Base-by-base conservation (phyloP, 2,113 vertebrate species). In the Elephas maximus region DNA sequence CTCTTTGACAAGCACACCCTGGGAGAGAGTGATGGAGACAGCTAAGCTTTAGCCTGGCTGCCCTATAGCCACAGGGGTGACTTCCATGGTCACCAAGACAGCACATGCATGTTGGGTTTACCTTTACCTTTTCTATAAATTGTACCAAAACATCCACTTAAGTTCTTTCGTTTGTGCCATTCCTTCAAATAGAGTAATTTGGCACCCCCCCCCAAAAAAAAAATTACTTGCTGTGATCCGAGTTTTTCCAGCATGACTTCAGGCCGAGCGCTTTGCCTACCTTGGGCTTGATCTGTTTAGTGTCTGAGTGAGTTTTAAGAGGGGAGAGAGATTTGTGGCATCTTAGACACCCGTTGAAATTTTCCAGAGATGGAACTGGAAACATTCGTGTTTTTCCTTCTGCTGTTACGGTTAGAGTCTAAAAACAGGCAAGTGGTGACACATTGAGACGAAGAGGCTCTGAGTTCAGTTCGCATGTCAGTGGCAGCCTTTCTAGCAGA, bases 271-370 rank as follows among this genome's bases (percentile, higher is more conserved):
- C 79, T 96, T 95, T 18, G 30, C 87, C 85, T 82, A n/a, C 84
- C 69, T 74, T 33, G 11, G 53, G 24, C 53, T 20, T 15, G 90
- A 18, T 96, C 98, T 98, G 97, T 30, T 96, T 85, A 93, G 81
- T 96, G 91, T 97, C 97, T 96, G 48, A 51, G 17, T 91, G 95
- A 97, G 96, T 98, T 98, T 98, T 98, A 97, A 97, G 96, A 97
- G 95, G 90, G 63, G 79, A 95, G 88, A 94, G 95, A 96, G 96
- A 97, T 96, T 92, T 97, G 86, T 96, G 94, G 92, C 88, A 69
- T 95, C 92, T 84, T 51, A 44, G 84, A 95, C 90, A 92, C 37
- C 48, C 57, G 12, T 78, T 97, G 97, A 98, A 78, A 91, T 93
- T 95, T 95, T 96, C 97, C 98, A 98, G 97, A 96, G 96, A 96